Evolutionary conservation across 2,797 vertebrate species (phyloP).

Genomic region (Phyllotis vaccarum): DNA sequence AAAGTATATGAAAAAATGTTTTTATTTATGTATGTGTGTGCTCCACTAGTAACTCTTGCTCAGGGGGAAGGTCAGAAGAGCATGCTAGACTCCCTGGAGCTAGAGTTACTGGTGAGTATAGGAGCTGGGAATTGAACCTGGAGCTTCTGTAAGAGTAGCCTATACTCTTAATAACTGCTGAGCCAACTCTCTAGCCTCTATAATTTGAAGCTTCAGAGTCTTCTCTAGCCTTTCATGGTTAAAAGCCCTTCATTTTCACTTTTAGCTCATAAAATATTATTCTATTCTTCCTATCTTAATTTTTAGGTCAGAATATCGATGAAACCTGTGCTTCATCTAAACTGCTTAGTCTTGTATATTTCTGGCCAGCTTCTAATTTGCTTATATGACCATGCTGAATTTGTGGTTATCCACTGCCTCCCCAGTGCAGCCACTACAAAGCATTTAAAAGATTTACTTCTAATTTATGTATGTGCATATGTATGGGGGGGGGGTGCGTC

Average conservation of each 20-base stretch:
- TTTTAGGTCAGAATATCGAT: neutral
- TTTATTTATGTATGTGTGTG: neutral
- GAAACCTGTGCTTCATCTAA: neutral
- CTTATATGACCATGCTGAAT: neutral
- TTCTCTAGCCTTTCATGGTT: neutral
- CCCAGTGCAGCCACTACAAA: neutral
- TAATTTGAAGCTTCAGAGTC: neutral
- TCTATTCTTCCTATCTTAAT: neutral
- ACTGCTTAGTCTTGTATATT: neutral
- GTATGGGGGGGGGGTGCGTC: neutral
- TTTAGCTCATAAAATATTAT: neutral
- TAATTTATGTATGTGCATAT: neutral
- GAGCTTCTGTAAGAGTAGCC: neutral
- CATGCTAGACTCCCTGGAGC: neutral
- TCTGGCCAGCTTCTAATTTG: neutral
- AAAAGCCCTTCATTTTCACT: neutral
- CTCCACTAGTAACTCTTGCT: neutral
- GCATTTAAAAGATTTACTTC: neutral
- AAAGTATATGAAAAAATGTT: neutral
- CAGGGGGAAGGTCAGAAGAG: neutral
- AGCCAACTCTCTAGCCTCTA: no score
- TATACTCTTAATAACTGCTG: neutral
- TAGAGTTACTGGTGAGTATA: neutral
- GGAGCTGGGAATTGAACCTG: neutral
- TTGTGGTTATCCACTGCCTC: neutral